Evolutionary conservation across 2,113 vertebrate genomes (phyloP), one percentile per base, ranked within the genome.

Genomic region (Corvus hawaiiensis): DNA sequence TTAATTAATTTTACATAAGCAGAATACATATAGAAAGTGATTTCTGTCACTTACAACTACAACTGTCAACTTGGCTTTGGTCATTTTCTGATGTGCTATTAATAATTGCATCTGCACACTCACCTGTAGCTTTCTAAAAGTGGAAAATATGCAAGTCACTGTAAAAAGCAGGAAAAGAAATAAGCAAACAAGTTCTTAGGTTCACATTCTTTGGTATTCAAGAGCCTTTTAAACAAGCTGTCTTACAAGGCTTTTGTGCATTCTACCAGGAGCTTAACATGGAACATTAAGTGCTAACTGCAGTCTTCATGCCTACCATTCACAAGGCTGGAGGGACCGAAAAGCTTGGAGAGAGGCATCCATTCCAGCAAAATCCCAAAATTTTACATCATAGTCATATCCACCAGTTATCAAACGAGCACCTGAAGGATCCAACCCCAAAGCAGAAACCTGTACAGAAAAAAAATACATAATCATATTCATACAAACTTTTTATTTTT

Each of bases 361-460:
- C 99, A 99, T 99, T 91, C 99, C 99, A 66, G 99, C 99, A 97
- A 99, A 99, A 97, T 99, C 99, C 99, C 99, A 99, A 97, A 99
- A 99, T 49, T 98, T 98, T 63, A 99, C 98, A 46, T 99, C 99
- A 27, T 98, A 99, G 77, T 99, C 99, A 61, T 98, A 99, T 33
- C 99, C 99, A 32, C 99, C 99, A 30, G 99, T 99, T 95, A 99
- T 98, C 92, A 99, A 98, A 39, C 99, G 99, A 24, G 99, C 99
- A 79, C 99, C 99, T 20, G 99, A 99, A 15, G 99, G 99, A 96
- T 99, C 99, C 93, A 99, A 96, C 10, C 97, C 99, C 78, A 99
- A 97, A 76, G 99, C 99, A 27, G 99, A 99, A 51, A 99, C 99
- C 99, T 99, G 87, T 3, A 58, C 16, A 58, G 67, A 7, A 41